Base-by-base conservation (phyloP, 2,113 vertebrate genomes). In the Gymnorhina tibicen region DNA sequence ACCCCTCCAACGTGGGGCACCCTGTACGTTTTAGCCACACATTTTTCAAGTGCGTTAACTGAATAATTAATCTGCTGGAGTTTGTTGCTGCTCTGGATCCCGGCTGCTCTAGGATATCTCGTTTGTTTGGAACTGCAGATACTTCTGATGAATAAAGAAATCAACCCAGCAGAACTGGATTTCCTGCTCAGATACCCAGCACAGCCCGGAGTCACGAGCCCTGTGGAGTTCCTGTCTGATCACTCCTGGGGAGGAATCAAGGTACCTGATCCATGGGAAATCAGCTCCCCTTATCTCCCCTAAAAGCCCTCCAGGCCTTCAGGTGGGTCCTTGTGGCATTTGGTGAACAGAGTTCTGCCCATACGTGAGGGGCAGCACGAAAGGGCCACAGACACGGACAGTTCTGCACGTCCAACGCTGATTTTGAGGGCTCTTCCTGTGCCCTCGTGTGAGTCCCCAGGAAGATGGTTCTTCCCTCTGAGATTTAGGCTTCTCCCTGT, bases 211-310 rank as follows among this genome's bases (percentile, higher is more conserved):
- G 86, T 97, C 63, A 94, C 93, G 2, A 99, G 99, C 74, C 99
- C 99, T 1, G 98, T 99, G 87, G 99, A 99, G 58, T 99, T 99
- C 97, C 98, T 99, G 50, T 99, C 99, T 50, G 95, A 98, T 91
- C 98, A 98, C 42, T 98, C 98, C 33, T 99, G 99, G 99, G 99
- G 99, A 84, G 98, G 98, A 53, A 98, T 99, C 96, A 99, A 99
- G 99, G 99, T 99, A 69, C 41, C 7, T 28, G 7, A 58, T 27
- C 37, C 56, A 26, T 11, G 22, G 53, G 62, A 64, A 32, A 78
- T 42, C 42, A 79, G 10, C 27, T 52, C 58, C 42, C 20, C 24
- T 37, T 19, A 23, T 8, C 37, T 79, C 50, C 19, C 73, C 50
- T 70, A 10, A 60, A 53, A 50, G 17, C 13, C 14, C 21, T 89